These are phyloP conservation scores for Gavia stellata DNA, from an alignment of 2,113 vertebrate genomes.

Conservation along the genomic window DNA sequence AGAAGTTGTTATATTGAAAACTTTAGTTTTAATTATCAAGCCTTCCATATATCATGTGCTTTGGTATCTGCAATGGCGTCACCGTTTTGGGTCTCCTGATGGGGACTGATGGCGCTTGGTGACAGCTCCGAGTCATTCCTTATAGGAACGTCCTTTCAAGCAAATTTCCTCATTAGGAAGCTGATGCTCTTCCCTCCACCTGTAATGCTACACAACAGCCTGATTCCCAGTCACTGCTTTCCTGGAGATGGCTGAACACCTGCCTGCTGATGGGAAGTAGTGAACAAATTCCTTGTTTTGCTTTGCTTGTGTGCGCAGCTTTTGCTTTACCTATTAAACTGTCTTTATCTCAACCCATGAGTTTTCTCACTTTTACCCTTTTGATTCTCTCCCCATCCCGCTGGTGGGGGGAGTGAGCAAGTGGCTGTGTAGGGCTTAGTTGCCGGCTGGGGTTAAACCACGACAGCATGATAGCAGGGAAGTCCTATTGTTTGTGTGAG, in stretches of 20 bases:
- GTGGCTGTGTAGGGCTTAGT: neutral
- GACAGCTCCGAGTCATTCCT: neutral
- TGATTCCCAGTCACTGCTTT: neutral
- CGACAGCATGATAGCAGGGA: neutral
- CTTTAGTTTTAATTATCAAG: neutral
- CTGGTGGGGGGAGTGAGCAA: accelerated
- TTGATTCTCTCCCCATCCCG: neutral
- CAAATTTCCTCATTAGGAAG: neutral
- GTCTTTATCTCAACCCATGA: neutral
- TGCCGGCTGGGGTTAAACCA: neutral
- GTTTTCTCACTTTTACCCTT: neutral
- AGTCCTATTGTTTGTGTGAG: neutral
- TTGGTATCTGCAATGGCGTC: neutral
- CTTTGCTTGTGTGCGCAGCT: accelerated
- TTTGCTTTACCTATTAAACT: neutral
- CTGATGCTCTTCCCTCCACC: neutral
- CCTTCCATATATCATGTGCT: neutral
- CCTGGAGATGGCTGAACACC: neutral
- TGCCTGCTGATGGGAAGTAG: neutral
- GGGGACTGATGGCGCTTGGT: neutral
- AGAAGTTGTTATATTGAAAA: neutral
- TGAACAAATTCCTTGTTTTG: neutral
- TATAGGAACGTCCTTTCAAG: neutral
- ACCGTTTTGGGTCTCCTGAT: neutral
- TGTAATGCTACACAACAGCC: neutral